These are phyloP conservation scores for Zingel zingel DNA, from an alignment of 2,113 vertebrate genomes.

Conservation along the genomic window DNA sequence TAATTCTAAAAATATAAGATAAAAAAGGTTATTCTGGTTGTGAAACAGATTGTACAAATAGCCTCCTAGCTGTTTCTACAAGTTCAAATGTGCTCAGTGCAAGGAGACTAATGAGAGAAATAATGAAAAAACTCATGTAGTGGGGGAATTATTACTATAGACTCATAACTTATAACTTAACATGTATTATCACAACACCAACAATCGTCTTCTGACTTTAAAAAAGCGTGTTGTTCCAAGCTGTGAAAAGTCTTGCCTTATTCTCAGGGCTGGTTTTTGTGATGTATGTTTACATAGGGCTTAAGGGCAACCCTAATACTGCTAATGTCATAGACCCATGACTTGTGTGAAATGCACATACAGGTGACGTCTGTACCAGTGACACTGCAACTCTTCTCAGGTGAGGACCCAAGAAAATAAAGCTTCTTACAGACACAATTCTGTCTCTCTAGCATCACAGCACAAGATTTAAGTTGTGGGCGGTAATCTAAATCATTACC, in stretches of 20 bases:
- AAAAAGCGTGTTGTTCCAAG: not conserved
- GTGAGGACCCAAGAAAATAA: conserved; percentile 3
- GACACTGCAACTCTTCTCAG: not conserved
- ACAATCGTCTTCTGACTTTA: not conserved
- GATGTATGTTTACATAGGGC: conserved; percentile 10
- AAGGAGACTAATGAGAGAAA: not conserved
- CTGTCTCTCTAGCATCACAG: not conserved
- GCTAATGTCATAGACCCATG: conserved; percentile 5
- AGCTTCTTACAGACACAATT: conserved; percentile 31
- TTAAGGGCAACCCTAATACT: conserved; percentile 38
- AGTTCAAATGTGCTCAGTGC: not conserved
- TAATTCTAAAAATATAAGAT: conserved; percentile 4
- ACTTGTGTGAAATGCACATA: conserved; percentile 1
- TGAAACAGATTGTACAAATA: not conserved
- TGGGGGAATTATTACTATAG: no score
- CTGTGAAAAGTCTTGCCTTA: not conserved
- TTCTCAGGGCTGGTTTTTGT: not conserved
- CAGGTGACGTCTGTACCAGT: not conserved
- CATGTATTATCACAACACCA: not conserved
- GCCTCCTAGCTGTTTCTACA: not conserved
- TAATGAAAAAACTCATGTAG: not conserved
- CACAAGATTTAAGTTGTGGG: not conserved
- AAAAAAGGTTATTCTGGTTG: not conserved
- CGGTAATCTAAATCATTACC: not conserved
- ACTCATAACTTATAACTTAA: not conserved